Evolutionary conservation across 2,113 vertebrate species (phyloP).

Genomic region (Nerophis ophidion): DNA sequence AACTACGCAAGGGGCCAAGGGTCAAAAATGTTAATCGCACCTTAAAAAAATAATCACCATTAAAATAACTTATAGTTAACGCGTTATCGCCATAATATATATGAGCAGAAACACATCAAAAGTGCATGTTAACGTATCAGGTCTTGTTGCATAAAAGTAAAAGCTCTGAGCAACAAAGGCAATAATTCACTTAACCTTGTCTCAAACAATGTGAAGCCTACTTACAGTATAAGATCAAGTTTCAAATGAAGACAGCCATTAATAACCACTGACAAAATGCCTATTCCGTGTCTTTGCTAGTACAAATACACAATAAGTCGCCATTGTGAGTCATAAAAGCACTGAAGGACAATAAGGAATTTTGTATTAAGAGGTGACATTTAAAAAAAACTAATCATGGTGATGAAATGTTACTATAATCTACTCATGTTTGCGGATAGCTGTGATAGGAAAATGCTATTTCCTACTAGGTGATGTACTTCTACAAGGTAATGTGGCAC

Average conservation of each 20-base stretch:
- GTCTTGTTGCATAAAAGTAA: no score
- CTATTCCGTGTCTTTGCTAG: background rate
- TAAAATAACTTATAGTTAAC: no score
- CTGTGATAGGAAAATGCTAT: background rate
- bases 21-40: no score
- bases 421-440: background rate
- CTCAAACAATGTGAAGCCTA: background rate
- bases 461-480: conserved; percentile 16
- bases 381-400: background rate
- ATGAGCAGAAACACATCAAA: background rate
- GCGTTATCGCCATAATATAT: background rate
- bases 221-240: background rate
- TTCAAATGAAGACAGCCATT: background rate
- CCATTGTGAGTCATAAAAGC: background rate
- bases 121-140: no score
- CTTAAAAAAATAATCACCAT: no score
- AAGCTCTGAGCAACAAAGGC: background rate
- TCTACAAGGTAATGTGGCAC: conserved; percentile 13
- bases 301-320: background rate
- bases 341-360: background rate
- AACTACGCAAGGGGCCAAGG: no score
- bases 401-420: background rate
- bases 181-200: background rate
- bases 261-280: background rate
- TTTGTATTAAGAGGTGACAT: background rate